These are phyloP conservation scores for Chamaetylas fuelleborni DNA, from an alignment of 2,113 vertebrate genomes.

Conservation along the genomic window DNA sequence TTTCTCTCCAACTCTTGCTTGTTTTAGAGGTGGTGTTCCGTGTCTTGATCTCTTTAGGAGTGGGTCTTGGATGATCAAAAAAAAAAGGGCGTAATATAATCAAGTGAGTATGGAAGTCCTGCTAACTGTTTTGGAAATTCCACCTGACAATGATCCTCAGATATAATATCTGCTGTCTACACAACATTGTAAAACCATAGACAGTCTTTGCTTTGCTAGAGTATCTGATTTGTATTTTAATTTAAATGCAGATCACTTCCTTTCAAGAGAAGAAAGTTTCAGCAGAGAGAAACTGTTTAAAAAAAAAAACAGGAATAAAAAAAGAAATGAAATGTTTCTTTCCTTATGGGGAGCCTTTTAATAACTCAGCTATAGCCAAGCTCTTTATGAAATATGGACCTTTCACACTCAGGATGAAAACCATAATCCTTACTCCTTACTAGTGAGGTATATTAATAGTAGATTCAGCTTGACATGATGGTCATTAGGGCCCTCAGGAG, in stretches of 20 bases:
- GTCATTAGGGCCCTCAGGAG: conserved; percentile 64
- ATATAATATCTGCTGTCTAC: background rate
- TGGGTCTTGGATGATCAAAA: background rate
- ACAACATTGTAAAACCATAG: background rate
- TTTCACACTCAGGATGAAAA: conserved; percentile 62
- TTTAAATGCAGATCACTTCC: background rate
- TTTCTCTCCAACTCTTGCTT: background rate
- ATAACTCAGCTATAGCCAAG: conserved; percentile 47
- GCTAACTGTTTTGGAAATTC: background rate
- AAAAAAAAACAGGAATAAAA: background rate
- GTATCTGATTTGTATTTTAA: background rate
- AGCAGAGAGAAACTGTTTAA: background rate
- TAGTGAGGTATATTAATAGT: conserved; percentile 65
- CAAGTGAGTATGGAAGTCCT: background rate
- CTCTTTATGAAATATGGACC: conserved; percentile 63
- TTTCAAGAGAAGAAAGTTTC: background rate
- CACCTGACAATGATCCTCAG: background rate
- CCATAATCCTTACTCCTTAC: conserved; percentile 49
- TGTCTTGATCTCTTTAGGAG: background rate
- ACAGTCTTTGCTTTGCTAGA: background rate
- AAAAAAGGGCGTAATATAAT: rapidly evolving
- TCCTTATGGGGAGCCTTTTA: conserved; percentile 43
- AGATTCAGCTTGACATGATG: conserved; percentile 68
- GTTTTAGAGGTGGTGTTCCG: background rate
- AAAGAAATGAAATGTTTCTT: background rate